These are phyloP conservation scores for Spodoptera picta DNA, from an alignment of 2,888 invertebrate genomes.

Conservation along the genomic window DNA sequence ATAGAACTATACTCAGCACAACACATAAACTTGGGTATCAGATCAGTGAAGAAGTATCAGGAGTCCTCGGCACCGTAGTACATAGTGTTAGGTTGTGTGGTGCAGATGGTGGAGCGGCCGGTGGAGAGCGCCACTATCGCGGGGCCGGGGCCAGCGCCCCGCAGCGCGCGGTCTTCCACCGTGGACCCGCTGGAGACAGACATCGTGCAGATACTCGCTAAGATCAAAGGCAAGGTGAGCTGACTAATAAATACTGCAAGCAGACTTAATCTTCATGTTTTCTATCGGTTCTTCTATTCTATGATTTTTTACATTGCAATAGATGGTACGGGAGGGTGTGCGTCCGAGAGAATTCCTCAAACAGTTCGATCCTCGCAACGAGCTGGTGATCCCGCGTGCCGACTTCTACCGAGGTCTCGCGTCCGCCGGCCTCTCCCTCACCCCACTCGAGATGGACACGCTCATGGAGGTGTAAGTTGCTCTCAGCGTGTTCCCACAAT, in stretches of 20 bases:
- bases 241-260: no score
- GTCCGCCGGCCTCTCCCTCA: constrained; percentile 90
- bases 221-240: constrained; percentile 90
- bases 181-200: constrained; percentile 87
- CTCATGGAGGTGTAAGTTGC: constrained; percentile 91
- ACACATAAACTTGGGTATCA: no score
- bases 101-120: constrained; percentile 74
- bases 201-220: constrained; percentile 92
- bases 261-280: no score
- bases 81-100: background rate
- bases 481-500: no score
- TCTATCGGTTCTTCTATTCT: no score
- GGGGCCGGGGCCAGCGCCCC: constrained; percentile 47
- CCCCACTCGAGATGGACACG: constrained; percentile 91
- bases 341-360: constrained; percentile 90
- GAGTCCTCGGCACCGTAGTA: no score
- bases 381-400: constrained; percentile 89
- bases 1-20: no score
- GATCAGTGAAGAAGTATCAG: no score
- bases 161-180: constrained; percentile 30
- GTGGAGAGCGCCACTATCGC: constrained; percentile 73
- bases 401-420: constrained; percentile 93
- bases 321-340: constrained; percentile 91
- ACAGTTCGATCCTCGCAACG: constrained; percentile 90
- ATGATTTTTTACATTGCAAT: constrained; percentile 25